Evolutionary conservation across 2,797 vertebrate genomes (phyloP).

Genomic region (Crocidura indochinensis): DNA sequence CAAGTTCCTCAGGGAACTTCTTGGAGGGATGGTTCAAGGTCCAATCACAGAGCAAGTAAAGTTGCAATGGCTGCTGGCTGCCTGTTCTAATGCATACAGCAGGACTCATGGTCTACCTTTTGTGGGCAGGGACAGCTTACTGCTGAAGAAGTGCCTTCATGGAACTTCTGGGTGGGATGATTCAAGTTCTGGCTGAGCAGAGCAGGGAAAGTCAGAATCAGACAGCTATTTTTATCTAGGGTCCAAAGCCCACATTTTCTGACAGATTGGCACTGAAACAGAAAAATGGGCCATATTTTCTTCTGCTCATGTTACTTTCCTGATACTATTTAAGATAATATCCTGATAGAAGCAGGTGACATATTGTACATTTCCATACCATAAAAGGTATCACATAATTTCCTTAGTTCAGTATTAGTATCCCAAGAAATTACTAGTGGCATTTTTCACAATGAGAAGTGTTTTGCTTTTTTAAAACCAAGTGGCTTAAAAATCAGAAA

Average conservation of each 20-base stretch:
- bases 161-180: too few relatives aligned
- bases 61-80: too few relatives aligned
- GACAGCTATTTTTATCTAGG: not conserved
- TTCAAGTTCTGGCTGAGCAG: too few relatives aligned
- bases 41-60: too few relatives aligned
- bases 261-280: not conserved
- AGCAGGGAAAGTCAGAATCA: not conserved
- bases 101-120: too few relatives aligned
- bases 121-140: too few relatives aligned
- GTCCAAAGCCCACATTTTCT: not conserved
- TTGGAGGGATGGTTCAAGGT: too few relatives aligned
- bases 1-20: too few relatives aligned
- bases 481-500: not conserved
- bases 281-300: not conserved
- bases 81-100: too few relatives aligned
- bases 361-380: not conserved
- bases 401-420: not conserved
- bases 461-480: not conserved
- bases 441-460: not conserved
- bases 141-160: too few relatives aligned
- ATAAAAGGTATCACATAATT: rapidly evolving
- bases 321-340: not conserved
- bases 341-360: not conserved
- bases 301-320: not conserved
- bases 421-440: not conserved